These are phyloP conservation scores for Pterobdella sp. DNA, from an alignment of 2,888 invertebrate genomes.

Conservation along the genomic window DNA sequence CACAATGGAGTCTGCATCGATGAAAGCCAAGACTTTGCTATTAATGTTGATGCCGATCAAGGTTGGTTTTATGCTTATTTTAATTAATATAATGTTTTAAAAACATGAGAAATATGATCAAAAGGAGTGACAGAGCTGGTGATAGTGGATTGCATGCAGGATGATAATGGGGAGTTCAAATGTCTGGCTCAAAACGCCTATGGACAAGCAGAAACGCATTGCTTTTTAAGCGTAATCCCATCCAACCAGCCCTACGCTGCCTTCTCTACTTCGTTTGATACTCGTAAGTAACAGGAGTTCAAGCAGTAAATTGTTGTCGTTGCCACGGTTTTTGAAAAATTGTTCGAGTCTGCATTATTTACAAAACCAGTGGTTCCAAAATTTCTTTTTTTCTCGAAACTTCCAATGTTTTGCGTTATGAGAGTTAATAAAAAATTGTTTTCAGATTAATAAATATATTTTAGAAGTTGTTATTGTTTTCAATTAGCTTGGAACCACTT, in stretches of 20 bases:
- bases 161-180: constrained; percentile 55
- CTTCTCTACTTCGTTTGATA: constrained; percentile 17
- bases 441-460: not conserved
- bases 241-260: not conserved
- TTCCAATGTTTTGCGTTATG: not conserved
- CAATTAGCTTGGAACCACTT: constrained; percentile 1
- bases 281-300: not conserved
- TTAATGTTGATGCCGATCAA: constrained; percentile 44
- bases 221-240: constrained; percentile 36
- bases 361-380: constrained; percentile 5
- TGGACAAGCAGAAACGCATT: constrained; percentile 73
- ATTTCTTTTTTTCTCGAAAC: not conserved
- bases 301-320: not conserved
- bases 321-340: not conserved
- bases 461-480: not conserved
- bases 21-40: constrained; percentile 49
- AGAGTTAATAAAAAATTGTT: not conserved
- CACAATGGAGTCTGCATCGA: constrained; percentile 50
- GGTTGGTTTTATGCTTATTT: constrained; percentile 46
- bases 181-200: constrained; percentile 35
- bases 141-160: constrained; percentile 50
- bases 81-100: too few species aligned
- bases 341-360: not conserved
- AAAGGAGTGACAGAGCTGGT: constrained; percentile 46
- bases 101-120: not conserved